Evolutionary conservation across 2,113 vertebrate species (phyloP).

Genomic region (Brachirus orientalis): DNA sequence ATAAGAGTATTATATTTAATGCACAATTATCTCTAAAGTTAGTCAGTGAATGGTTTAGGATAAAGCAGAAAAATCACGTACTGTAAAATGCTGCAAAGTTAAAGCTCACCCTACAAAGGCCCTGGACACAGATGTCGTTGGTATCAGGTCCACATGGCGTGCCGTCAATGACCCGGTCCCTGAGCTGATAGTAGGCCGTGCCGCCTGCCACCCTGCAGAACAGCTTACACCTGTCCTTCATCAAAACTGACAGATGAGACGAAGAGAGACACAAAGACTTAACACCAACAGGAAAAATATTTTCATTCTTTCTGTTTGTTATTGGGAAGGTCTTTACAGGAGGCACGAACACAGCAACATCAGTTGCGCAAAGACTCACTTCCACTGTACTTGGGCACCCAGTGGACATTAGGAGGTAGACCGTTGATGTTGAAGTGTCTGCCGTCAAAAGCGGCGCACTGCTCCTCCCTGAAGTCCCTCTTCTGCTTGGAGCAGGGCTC

Average conservation of each 20-base stretch:
- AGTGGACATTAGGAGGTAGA: constrained; percentile 93
- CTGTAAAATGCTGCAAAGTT: too few relatives aligned
- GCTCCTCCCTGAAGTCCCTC: constrained; percentile 95
- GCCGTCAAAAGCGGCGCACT: constrained; percentile 92
- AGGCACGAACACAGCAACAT: too few relatives aligned
- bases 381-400: constrained; percentile 99
- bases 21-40: too few relatives aligned
- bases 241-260: constrained; percentile 85
- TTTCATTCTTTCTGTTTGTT: too few relatives aligned
- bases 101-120: constrained; percentile 91
- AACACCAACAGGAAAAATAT: background rate
- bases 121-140: constrained; percentile 97
- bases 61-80: too few relatives aligned
- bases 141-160: constrained; percentile 96
- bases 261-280: constrained; percentile 2
- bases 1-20: too few relatives aligned
- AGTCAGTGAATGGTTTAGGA: too few relatives aligned
- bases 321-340: too few relatives aligned
- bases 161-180: constrained; percentile 95
- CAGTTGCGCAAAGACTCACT: constrained; percentile 85
- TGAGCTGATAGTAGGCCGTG: constrained; percentile 97
- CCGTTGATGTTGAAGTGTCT: constrained; percentile 99
- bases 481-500: constrained; percentile 93
- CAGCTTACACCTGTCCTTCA: constrained; percentile 98
- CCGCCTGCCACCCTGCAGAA: constrained; percentile 96